These are phyloP conservation scores for Therioaphis trifolii DNA, from an alignment of 2,888 invertebrate species.

Conservation along the genomic window DNA sequence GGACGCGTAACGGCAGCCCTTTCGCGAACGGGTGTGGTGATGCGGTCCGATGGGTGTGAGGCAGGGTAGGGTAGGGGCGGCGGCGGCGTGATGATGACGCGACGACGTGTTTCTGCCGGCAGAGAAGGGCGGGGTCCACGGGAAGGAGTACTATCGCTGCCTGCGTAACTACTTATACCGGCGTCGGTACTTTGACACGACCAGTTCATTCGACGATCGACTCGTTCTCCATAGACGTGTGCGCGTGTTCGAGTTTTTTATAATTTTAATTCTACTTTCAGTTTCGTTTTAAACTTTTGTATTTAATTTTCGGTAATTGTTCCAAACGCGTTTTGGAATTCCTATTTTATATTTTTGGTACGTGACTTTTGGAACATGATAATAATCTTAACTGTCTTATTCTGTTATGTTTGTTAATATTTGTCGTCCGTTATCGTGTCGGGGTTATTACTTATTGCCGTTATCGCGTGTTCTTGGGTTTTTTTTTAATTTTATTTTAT, in stretches of 20 bases:
- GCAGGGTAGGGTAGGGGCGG: conserved; percentile 3
- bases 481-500: not conserved
- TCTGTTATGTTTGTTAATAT: not conserved
- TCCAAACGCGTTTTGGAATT: conserved; percentile 30
- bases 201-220: conserved; percentile 39
- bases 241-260: not conserved
- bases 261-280: not conserved
- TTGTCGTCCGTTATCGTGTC: not conserved
- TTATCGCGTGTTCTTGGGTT: not conserved
- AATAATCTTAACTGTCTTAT: no score
- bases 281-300: not conserved
- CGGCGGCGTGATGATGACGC: conserved; percentile 9
- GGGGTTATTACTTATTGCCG: not conserved
- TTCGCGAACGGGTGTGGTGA: conserved; percentile 6
- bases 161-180: conserved; percentile 52
- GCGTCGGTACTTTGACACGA: conserved; percentile 11
- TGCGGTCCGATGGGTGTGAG: no score
- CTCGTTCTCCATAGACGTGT: conserved; percentile 4
- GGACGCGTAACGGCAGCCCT: conserved; percentile 19
- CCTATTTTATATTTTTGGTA: conserved; percentile 23
- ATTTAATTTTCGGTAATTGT: not conserved
- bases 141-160: conserved; percentile 15
- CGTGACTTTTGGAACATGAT: not conserved
- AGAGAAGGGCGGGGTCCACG: conserved; percentile 44
- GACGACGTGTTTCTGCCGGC: not conserved